Evolutionary conservation across 2,113 vertebrate species (phyloP).

Genomic region (Alosa alosa): DNA sequence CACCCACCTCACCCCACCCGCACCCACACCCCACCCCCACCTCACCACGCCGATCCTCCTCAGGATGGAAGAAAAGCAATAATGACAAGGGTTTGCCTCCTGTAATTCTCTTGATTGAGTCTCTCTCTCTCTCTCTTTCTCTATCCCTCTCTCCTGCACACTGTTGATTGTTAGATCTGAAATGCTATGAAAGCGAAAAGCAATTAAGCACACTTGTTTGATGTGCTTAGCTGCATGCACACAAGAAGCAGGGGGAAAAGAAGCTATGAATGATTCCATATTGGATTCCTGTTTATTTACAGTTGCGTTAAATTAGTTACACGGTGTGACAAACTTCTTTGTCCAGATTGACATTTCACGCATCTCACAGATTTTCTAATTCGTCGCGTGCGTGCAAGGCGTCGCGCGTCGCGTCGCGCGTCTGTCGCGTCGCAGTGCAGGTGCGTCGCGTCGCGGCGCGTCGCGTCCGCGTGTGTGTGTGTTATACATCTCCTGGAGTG

Average conservation of each 20-base stretch:
- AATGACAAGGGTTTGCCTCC: conserved; percentile 12
- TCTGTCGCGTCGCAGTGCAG: no score
- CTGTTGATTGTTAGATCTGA: conserved; percentile 21
- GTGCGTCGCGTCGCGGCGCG: no score
- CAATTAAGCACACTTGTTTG: conserved; percentile 34
- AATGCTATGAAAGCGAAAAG: conserved; percentile 23
- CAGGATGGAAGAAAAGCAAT: conserved; percentile 24
- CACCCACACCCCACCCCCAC: no score
- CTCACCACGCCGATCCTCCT: not conserved
- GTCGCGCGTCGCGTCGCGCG: no score
- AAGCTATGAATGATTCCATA: not conserved
- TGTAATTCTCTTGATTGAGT: conserved; percentile 15
- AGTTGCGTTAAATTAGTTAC: not conserved
- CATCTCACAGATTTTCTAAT: not conserved
- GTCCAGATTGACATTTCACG: no score
- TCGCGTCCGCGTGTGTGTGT: no score
- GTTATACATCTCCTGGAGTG: conserved; percentile 5
- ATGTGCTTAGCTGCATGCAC: conserved; percentile 13
- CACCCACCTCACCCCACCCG: no score
- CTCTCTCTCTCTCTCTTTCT: not conserved
- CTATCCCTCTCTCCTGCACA: not conserved
- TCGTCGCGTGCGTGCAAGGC: not conserved
- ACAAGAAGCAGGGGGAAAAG: not conserved
- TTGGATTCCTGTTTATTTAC: conserved; percentile 16
- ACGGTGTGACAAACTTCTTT: not conserved